Evolutionary conservation across 2,888 invertebrate species (phyloP).

Genomic region (Cantharis lateralis): DNA sequence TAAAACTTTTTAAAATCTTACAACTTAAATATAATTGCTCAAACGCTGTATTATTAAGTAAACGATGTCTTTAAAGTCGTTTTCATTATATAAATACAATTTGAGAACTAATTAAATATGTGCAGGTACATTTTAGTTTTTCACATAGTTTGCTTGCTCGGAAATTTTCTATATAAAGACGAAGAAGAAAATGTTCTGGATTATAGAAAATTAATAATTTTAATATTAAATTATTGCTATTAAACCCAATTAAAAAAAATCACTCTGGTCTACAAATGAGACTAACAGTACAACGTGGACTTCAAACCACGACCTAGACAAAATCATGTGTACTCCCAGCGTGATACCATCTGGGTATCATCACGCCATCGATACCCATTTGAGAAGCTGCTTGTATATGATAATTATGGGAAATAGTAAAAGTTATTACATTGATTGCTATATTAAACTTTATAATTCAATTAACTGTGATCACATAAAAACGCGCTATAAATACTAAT

Average conservation of each 20-base stretch:
- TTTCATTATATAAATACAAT: background rate
- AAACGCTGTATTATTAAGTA: background rate
- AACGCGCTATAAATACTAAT: conserved; percentile 43
- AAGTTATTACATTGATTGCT: conserved; percentile 21
- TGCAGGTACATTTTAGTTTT: background rate
- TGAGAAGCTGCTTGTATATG: no score
- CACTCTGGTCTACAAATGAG: no score
- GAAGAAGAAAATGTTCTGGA: no score
- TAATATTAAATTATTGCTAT: no score
- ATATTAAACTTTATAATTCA: conserved; percentile 40
- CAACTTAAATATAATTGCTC: background rate
- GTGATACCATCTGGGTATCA: no score
- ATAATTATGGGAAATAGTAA: conserved; percentile 22
- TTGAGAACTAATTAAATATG: background rate
- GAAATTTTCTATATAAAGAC: background rate
- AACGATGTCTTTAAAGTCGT: background rate
- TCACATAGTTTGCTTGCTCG: background rate
- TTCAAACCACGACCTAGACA: no score
- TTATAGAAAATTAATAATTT: no score
- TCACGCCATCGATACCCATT: no score
- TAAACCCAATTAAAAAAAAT: no score
- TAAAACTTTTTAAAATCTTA: background rate
- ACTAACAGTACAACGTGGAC: no score
- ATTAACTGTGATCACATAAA: conserved; percentile 51
- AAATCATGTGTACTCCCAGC: background rate